Evolutionary conservation across 2,797 vertebrate species (phyloP).

Genomic region (Phalanger gymnotis): DNA sequence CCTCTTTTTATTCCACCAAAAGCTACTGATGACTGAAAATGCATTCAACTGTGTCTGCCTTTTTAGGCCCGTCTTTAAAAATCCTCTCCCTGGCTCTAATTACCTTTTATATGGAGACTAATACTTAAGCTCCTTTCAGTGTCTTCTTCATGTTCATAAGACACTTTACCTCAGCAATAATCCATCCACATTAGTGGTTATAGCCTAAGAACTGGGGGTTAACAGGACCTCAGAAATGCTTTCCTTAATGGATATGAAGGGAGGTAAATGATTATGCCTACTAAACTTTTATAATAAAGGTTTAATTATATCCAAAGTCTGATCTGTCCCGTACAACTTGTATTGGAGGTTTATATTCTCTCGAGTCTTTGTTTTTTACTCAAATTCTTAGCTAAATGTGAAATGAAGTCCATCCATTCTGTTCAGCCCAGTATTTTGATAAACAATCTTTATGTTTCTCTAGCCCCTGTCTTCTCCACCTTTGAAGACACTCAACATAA

Average conservation of each 20-base stretch:
- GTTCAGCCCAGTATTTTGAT: neutral
- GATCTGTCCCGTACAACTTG: neutral
- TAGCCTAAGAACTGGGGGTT: neutral
- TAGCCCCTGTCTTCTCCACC: neutral
- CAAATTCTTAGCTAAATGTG: neutral
- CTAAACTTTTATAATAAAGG: neutral
- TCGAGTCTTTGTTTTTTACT: neutral
- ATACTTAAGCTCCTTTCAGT: constrained; percentile 53
- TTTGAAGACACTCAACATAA: neutral
- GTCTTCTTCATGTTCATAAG: neutral
- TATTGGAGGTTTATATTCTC: neutral
- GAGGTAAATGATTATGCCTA: neutral
- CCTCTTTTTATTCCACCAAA: constrained; percentile 50
- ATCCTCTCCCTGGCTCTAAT: constrained; percentile 60
- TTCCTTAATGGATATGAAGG: neutral
- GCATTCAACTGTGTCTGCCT: constrained; percentile 65
- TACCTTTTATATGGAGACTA: constrained; percentile 62
- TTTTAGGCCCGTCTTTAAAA: constrained; percentile 61
- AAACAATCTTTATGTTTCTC: neutral
- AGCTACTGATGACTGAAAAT: constrained; percentile 58
- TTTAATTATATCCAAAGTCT: neutral
- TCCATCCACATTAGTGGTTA: constrained; percentile 4
- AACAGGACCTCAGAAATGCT: neutral
- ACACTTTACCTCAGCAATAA: constrained; percentile 32
- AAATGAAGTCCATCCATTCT: constrained; percentile 5